Evolutionary conservation across 1,140 invertebrate species (phyloP).

Genomic region (Wasmannia auropunctata): DNA sequence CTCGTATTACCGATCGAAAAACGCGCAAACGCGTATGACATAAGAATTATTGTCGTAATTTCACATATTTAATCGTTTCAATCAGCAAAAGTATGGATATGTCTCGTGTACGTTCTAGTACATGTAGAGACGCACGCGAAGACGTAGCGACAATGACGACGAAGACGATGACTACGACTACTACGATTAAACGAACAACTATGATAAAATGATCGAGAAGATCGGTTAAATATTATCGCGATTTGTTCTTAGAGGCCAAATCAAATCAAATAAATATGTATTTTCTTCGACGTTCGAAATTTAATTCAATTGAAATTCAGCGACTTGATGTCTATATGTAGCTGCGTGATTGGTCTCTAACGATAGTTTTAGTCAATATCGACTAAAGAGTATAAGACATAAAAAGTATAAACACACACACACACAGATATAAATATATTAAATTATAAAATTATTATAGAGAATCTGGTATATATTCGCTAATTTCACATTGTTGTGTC

Average conservation of each 20-base stretch:
- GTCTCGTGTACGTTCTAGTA: constrained; percentile 83
- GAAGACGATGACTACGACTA: background rate
- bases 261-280: constrained; percentile 5
- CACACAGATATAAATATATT: constrained; percentile 48
- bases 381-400: background rate
- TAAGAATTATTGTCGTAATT: constrained; percentile 46
- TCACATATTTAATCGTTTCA: constrained; percentile 67
- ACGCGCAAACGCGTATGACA: background rate
- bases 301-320: background rate
- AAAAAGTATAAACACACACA: constrained; percentile 46
- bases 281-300: background rate
- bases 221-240: background rate
- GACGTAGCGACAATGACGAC: background rate
- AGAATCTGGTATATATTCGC: constrained; percentile 17
- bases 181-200: too few relatives aligned
- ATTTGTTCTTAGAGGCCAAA: constrained; percentile 21
- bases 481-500: constrained; percentile 40
- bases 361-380: background rate
- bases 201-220: background rate
- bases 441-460: constrained; percentile 65
- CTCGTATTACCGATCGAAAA: constrained; percentile 5
- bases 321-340: background rate
- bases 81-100: constrained; percentile 74
- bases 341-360: constrained; percentile 10
- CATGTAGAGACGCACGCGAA: constrained; percentile 56